Evolutionary conservation across 1,140 invertebrate genomes (phyloP), one percentile per base, ranked within the genome.

Genomic region (Limonius californicus): DNA sequence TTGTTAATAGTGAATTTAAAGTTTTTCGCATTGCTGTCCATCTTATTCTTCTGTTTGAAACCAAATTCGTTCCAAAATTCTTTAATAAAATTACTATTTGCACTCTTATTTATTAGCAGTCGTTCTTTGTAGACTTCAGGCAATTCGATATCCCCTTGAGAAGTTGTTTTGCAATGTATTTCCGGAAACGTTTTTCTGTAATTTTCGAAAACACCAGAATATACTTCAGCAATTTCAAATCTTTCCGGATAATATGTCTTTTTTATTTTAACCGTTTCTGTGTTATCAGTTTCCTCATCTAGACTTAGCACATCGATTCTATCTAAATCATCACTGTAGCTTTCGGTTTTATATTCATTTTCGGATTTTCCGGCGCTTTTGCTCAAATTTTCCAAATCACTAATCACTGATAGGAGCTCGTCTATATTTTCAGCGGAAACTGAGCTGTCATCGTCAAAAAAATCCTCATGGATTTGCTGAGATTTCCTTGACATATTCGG

Each of bases 151-250:
- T 68, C 69, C 6, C 45, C 45, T 18, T 50, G 16, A 7, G 45
- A 50, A 16, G 16, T 50, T 3, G 45, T 45, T 32, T 50, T 47
- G 20, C 32, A 43, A 15, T 32, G 16, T 9, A 58, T 62, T 23
- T 54, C 55, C 15, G 66, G 67, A 50, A 74, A 74, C 47, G 67
- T 70, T 15, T 65, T 30, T 16, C 73, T 59, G 53, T 74, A 74
- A 53, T 74, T 74, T 63, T 69, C 59, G 1, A 66, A 72, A 20
- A 68, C 66, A 63, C 72, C 42, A 12, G 65, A 21, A 57, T 68
- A 72, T 19, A 72, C 3, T 8, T 50, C 6, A 7, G 64, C 64
- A 12, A 70, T 39, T 53, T 70, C 62, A 2, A n/a, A 12, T 3
- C 9, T 27, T 27, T 27, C 23, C n/a, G n/a, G n/a, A n/a, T n/a